phyloP scores from a whole-genome alignment of 2,888 invertebrate species.

The Thelaira solivaga region DNA sequence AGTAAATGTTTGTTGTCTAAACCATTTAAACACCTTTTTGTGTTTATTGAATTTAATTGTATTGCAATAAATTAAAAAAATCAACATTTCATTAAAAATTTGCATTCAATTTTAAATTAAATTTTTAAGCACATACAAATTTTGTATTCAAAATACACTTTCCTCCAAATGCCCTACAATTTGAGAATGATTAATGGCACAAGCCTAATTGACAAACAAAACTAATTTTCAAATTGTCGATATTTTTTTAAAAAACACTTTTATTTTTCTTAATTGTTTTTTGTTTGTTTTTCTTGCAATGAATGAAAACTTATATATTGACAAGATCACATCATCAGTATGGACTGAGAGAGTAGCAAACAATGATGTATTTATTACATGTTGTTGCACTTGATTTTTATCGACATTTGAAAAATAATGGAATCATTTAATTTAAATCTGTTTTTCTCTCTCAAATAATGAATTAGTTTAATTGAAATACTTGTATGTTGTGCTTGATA shows the following conservation, averaged over 20 bases:
- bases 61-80: not conserved
- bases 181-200: conserved; percentile 35
- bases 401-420: conserved; percentile 11
- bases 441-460: conserved; percentile 2
- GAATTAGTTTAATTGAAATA: not conserved
- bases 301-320: conserved; percentile 26
- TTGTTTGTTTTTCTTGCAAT: conserved; percentile 19
- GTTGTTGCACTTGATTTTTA: conserved; percentile 5
- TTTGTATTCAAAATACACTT: not conserved
- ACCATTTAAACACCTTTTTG: conserved; percentile 5
- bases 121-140: conserved; percentile 1
- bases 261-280: not conserved
- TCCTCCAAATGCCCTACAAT: not conserved
- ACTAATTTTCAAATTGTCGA: conserved; percentile 36
- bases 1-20: not conserved
- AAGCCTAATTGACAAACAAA: conserved; percentile 7
- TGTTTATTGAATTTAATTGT: too few relatives aligned
- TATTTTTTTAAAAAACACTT: not conserved
- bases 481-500: not conserved
- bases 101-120: conserved; percentile 3
- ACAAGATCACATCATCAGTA: conserved; percentile 33
- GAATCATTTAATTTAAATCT: conserved; percentile 37
- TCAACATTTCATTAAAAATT: not conserved
- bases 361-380: not conserved
- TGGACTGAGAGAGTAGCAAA: not conserved